Conservation (phyloP, 2,888 invertebrate species). For the Argynnis bischoffii region DNA sequence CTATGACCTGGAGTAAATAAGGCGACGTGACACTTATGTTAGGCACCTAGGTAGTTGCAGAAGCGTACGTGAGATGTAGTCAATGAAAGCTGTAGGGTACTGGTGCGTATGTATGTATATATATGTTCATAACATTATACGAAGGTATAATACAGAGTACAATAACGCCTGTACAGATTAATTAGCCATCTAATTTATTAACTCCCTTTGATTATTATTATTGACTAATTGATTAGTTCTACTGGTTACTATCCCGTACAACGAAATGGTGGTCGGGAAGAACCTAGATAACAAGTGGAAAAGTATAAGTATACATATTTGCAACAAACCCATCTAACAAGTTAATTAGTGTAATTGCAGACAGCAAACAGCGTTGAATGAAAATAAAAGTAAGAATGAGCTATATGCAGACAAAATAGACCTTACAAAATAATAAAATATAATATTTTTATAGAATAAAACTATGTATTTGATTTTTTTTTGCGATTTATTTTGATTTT, state of each 20-base stretch:
- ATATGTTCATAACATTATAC: not conserved
- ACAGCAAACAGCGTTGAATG: not conserved
- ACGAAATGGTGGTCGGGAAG: constrained; percentile 1
- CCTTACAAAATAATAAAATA: no score
- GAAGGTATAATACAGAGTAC: no score
- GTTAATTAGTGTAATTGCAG: constrained; percentile 12
- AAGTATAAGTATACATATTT: not conserved
- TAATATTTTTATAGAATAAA: no score
- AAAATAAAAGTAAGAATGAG: not conserved
- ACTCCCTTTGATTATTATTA: constrained; percentile 19
- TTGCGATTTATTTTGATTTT: no score
- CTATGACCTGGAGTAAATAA: no score
- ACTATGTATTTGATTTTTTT: no score
- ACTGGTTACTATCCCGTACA: constrained; percentile 17
- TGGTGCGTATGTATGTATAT: no score
- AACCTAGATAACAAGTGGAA: not conserved
- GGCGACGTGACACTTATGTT: no score
- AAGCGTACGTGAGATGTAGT: no score
- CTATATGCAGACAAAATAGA: no score
- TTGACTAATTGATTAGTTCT: constrained; percentile 21
- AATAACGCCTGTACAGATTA: constrained; percentile 15
- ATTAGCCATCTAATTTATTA: constrained; percentile 25
- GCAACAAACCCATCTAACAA: not conserved
- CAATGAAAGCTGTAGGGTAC: no score
- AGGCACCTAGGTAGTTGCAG: no score